phyloP scores from a whole-genome alignment of 2,797 vertebrate genomes.

The Sciaenops ocellatus region DNA sequence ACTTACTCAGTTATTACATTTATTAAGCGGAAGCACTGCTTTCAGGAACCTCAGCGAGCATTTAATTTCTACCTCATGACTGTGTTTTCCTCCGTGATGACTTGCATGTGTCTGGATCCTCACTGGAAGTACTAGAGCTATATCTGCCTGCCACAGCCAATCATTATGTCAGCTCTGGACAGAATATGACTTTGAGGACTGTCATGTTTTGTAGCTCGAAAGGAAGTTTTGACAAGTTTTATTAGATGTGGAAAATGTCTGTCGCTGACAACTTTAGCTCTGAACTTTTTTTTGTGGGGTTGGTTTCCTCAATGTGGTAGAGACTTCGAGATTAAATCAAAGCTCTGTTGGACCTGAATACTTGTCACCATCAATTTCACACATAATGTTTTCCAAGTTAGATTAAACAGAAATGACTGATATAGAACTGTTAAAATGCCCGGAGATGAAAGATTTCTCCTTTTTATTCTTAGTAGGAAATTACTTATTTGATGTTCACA shows the following conservation, averaged over 20 bases:
- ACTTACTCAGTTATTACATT: constrained; percentile 69
- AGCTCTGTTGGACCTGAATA: constrained; percentile 1
- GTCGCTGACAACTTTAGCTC: constrained; percentile 2
- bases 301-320: neutral
- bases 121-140: constrained; percentile 32
- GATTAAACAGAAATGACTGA: neutral
- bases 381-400: constrained; percentile 4
- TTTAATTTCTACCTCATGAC: constrained; percentile 78
- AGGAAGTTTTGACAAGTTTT: constrained; percentile 31
- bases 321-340: constrained; percentile 1
- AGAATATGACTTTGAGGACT: constrained; percentile 15
- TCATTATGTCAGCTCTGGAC: constrained; percentile 37
- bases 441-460: neutral
- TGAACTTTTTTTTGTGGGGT: neutral
- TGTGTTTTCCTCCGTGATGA: constrained; percentile 70
- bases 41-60: constrained; percentile 59
- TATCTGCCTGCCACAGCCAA: constrained; percentile 32
- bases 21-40: constrained; percentile 68
- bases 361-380: neutral
- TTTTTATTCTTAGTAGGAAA: neutral
- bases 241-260: constrained; percentile 32
- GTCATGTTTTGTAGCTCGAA: constrained; percentile 31
- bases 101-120: constrained; percentile 62
- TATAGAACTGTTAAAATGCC: neutral
- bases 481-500: neutral